These are phyloP conservation scores for Acleris emargana DNA, from an alignment of 2,888 invertebrate genomes.

Conservation along the genomic window DNA sequence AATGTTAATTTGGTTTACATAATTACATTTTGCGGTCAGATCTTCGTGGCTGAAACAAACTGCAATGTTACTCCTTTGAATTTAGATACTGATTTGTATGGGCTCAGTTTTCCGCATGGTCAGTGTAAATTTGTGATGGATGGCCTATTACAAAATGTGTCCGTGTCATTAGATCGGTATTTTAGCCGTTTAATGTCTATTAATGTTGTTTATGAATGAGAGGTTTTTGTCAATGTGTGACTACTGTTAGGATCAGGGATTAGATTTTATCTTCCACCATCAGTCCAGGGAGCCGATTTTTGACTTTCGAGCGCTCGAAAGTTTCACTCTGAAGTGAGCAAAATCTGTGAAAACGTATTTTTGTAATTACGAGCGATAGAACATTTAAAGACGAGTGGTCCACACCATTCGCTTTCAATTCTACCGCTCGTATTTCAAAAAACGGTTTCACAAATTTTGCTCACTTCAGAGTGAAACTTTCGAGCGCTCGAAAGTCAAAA, in stretches of 20 bases:
- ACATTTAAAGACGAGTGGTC: too few species aligned
- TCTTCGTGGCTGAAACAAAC: background rate
- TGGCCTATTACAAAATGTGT: conserved; percentile 26
- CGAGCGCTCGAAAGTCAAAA: too few species aligned
- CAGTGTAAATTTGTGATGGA: conserved; percentile 5
- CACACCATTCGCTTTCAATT: too few species aligned
- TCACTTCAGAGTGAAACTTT: too few species aligned
- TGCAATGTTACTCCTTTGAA: background rate
- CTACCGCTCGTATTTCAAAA: too few species aligned
- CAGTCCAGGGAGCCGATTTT: too few species aligned
- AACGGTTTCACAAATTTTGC: too few species aligned
- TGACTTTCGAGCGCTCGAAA: too few species aligned
- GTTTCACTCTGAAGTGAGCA: too few species aligned
- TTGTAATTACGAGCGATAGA: too few species aligned
- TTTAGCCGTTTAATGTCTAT: conserved; percentile 32
- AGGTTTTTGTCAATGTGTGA: conserved; percentile 30
- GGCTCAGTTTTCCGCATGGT: background rate
- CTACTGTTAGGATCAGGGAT: conserved; percentile 17
- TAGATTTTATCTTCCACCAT: conserved; percentile 7
- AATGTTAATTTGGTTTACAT: conserved; percentile 13
- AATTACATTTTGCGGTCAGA: conserved; percentile 11
- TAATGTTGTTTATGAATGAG: conserved; percentile 31
- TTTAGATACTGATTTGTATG: background rate
- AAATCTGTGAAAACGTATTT: too few species aligned
- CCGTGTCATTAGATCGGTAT: conserved; percentile 33